Percentiles rank a stretch among this genome's conserved stretches.
Conservation (phyloP, 1,140 invertebrate species). For the Scylla paramamosain region DNA sequence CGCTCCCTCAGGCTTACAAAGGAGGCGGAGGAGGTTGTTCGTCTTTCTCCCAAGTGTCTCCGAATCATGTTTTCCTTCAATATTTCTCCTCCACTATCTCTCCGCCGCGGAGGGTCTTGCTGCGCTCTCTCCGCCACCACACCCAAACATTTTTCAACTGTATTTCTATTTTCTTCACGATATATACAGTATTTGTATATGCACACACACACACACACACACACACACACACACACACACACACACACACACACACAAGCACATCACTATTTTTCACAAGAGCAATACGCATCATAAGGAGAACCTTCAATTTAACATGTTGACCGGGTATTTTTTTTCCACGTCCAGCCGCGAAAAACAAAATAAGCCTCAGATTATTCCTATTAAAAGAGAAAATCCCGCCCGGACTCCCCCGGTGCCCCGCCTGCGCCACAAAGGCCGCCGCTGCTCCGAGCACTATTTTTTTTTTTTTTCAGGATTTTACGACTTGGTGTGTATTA, state of each 20-base stretch:
- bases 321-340: not conserved
- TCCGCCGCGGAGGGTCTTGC: not conserved
- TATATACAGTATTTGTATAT: no score
- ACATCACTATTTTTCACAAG: not conserved
- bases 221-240: no score
- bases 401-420: not conserved
- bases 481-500: not conserved
- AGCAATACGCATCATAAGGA: not conserved
- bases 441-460: not conserved
- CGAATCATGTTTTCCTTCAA: constrained; percentile 3
- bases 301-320: not conserved
- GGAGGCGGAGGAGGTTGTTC: not conserved
- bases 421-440: not conserved
- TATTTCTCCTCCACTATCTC: constrained; percentile 6
- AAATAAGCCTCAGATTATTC: not conserved
- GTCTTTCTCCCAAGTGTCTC: constrained; percentile 17
- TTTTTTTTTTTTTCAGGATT: not conserved
- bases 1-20: no score
- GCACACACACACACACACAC: no score
- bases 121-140: not conserved
- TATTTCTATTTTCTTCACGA: not conserved
- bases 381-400: not conserved
- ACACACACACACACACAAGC: not conserved
- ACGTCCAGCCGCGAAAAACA: not conserved
- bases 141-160: not conserved